Evolutionary conservation across 1,140 invertebrate species (phyloP), one percentile per base, ranked within the genome.

Genomic region (Cydia amplana): DNA sequence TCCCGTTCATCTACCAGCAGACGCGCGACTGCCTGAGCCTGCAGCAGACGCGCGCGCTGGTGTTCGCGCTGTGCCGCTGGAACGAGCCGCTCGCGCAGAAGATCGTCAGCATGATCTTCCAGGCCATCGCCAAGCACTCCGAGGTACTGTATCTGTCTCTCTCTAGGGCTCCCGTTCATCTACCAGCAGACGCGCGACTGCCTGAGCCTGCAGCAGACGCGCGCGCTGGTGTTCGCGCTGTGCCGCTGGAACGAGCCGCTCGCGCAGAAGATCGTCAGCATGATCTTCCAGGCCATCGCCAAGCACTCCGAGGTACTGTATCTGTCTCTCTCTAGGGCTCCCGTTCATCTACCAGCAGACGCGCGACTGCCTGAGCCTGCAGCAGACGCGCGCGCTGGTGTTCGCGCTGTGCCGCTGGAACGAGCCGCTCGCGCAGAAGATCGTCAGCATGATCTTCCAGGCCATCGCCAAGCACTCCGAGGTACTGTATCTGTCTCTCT

Each of bases 21-120:
- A 98, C 98, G 67, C 96, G 97, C 80, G 98, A 99, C 89, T 96
- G 96, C 80, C 96, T 99, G 74, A 99, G 98, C 93, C 93, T 98
- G 43, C 95, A 98, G 83, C 97, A 98, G 91, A 98, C 98, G 3
- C 95, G 97, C 78, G 97, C 98, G 89, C 94, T 99, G 36, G 98
- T 99, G 76, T 98, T 98, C 88, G 97, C 97, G 25, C 93, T 99
- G 20, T 98, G 97, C 82, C 95, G 97, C 28, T 98, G 97, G 94
- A 98, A 98, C 91, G 97, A 98, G 79, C 94, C 96, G 78, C 91
- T 98, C 20, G 97, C 97, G 32, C 95, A 96, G 78, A 96, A 96
- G 84, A 97, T 98, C 60, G 95, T 98, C 46, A 95, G 95, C 74
- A 98, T 98, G 96, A 95, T 98, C 60, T 98, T 98, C 83, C 95